phyloP scores from a whole-genome alignment of 92 coral and sea anemone genomes.

The Porites cylindrica region DNA sequence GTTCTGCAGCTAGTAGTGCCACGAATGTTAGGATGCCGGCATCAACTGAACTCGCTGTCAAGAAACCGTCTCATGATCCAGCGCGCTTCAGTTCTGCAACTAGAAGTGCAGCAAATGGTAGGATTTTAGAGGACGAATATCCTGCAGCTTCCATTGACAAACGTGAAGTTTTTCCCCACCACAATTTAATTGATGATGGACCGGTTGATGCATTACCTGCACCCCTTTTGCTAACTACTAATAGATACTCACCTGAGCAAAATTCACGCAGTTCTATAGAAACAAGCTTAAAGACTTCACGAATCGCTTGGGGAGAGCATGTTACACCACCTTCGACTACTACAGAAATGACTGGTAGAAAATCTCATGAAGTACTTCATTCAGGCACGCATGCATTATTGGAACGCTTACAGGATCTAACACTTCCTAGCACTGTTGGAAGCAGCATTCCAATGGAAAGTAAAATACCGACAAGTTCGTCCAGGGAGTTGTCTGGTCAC shows the following conservation, averaged over 20 bases:
- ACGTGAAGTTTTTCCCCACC: neutral
- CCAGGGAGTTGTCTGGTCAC: neutral
- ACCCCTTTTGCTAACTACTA: neutral
- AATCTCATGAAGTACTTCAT: neutral
- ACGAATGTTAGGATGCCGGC: neutral
- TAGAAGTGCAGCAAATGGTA: constrained; percentile 7
- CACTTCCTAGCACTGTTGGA: neutral
- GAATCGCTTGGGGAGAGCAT: constrained; percentile 26
- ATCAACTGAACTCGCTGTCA: neutral
- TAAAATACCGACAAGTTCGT: neutral
- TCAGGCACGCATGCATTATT: neutral
- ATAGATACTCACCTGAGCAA: neutral
- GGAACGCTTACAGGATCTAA: neutral
- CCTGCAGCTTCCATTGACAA: neutral
- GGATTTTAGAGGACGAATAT: neutral
- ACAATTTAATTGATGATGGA: neutral
- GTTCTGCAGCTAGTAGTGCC: constrained; percentile 1
- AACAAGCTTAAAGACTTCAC: constrained; percentile 8
- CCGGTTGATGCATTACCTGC: neutral
- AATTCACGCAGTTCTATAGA: constrained; percentile 22
- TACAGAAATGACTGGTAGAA: neutral
- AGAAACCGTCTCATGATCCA: neutral
- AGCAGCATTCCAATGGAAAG: constrained; percentile 1
- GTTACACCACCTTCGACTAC: neutral
- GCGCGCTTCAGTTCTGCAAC: neutral